Evolutionary conservation across 2,113 vertebrate species (phyloP), one percentile per base, ranked within the genome.

Genomic region (Pardalotus punctatus): DNA sequence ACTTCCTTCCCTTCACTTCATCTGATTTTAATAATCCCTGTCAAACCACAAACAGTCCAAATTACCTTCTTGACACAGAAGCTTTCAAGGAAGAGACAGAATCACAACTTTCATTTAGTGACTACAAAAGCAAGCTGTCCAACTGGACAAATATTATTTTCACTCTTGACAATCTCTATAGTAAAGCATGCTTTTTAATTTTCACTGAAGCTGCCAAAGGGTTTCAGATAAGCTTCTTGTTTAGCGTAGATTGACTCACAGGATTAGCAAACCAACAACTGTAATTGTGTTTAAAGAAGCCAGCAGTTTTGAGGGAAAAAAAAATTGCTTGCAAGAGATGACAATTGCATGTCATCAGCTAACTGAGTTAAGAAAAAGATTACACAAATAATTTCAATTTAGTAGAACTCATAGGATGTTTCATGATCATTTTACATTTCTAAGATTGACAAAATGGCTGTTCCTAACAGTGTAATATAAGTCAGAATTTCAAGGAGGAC

Each of bases 21-120:
- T 98, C 98, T 98, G 98, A 99, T 99, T 99, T 99, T 99, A 99
- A 99, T 99, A 99, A 99, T 99, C 98, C 99, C 98, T 99, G 99
- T 99, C 99, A 99, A 99, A 98, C 98, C 98, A 98, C 98, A 98
- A 99, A 98, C 99, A 98, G 98, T 98, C 98, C 97, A 98, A 98
- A 98, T 98, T 98, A 98, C 98, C 97, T 99, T 98, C 97, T 97
- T 98, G 98, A 99, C 99, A 99, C 97, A 98, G 98, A 98, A 97
- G 98, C 97, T 98, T 98, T 98, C 98, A 98, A 96, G 96, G 82
- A 98, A 95, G 97, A 99, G 99, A 99, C 99, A 99, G 98, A 98
- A 99, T 98, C 99, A 99, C 99, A 99, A 98, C 98, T 99, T 99
- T 99, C 98, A 99, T 99, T 99, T 99, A 99, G 98, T 94, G 92